These are phyloP conservation scores for Glomeris marginata DNA, from an alignment of 2,888 invertebrate species.

Conservation along the genomic window DNA sequence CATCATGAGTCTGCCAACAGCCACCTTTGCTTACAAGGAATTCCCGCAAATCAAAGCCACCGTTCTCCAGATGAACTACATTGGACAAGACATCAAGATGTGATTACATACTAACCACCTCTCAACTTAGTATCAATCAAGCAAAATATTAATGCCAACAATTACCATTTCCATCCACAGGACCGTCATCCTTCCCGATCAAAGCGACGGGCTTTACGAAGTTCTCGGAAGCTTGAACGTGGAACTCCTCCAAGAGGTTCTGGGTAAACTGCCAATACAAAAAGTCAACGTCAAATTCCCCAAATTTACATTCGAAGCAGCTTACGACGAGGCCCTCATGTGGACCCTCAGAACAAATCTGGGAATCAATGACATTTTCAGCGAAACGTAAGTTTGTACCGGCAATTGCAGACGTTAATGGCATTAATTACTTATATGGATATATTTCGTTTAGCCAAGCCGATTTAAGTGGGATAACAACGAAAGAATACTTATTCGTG, in stretches of 20 bases:
- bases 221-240: neutral
- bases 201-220: conserved; percentile 44
- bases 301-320: conserved; percentile 61
- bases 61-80: too few relatives aligned
- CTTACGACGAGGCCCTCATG: neutral
- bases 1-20: too few relatives aligned
- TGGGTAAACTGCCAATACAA: neutral
- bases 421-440: too few relatives aligned
- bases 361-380: conserved; percentile 13
- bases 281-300: conserved; percentile 54
- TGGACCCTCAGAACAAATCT: neutral
- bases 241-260: neutral
- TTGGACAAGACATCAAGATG: too few relatives aligned
- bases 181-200: conserved; percentile 50
- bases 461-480: conserved; percentile 7
- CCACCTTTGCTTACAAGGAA: too few relatives aligned
- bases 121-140: too few relatives aligned
- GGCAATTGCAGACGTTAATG: too few relatives aligned
- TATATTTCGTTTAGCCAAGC: neutral
- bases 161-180: too few relatives aligned
- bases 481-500: neutral
- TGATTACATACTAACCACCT: too few relatives aligned
- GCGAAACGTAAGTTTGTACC: too few relatives aligned
- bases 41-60: too few relatives aligned
- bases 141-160: too few relatives aligned